Conservation (phyloP, 2,113 vertebrate genomes). For the Aix galericulata region DNA sequence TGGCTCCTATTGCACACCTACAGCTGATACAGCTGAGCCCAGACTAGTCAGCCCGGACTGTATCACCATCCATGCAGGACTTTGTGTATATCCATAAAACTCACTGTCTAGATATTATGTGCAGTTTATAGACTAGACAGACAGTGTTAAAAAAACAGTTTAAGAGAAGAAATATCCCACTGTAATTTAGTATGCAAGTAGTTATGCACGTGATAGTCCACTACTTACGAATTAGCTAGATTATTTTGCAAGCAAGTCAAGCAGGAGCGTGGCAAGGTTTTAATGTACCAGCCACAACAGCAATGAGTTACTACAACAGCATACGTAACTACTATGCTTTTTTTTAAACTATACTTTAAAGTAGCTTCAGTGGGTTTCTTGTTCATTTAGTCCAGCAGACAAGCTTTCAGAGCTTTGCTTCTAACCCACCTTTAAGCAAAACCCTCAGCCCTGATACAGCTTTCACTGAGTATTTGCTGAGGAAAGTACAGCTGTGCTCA, state of each 20-base stretch:
- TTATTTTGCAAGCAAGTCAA: background rate
- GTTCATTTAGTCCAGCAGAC: background rate
- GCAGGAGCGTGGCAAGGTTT: background rate
- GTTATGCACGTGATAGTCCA: background rate
- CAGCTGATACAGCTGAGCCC: background rate
- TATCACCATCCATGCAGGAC: fast-evolving
- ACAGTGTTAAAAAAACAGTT: background rate
- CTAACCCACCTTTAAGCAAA: background rate
- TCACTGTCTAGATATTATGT: background rate
- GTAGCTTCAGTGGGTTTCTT: background rate
- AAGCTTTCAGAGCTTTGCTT: background rate
- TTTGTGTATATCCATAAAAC: background rate
- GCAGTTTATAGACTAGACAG: background rate
- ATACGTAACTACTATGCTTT: background rate
- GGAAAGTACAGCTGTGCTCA: background rate
- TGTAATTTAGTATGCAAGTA: background rate
- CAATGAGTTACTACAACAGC: background rate
- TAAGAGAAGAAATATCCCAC: background rate
- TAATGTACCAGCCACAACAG: background rate
- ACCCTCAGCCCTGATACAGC: background rate
- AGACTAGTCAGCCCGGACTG: background rate
- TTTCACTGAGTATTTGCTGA: background rate
- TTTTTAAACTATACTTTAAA: background rate
- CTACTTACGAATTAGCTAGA: background rate
- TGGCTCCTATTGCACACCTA: background rate